Conservation (phyloP, 2,797 vertebrate genomes). For the Sebastiscus tertius region DNA sequence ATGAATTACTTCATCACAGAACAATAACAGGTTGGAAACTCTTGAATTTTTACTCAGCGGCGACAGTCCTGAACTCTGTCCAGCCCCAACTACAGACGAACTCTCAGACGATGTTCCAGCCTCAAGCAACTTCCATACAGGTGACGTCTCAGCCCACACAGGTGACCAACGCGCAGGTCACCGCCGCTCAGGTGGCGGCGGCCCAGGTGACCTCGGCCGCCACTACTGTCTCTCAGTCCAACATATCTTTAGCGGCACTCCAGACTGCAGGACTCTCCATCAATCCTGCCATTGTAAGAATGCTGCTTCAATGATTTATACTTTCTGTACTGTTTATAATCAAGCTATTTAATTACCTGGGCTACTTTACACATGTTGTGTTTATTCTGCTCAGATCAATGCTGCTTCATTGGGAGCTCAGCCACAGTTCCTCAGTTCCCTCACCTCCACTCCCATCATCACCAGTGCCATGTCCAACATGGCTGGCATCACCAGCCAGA, state of each 20-base stretch:
- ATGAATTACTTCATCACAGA: background rate
- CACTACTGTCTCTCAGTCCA: slow-evolving; percentile 82
- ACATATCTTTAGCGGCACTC: slow-evolving; percentile 85
- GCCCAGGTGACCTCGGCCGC: slow-evolving; percentile 60
- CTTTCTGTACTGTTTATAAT: background rate
- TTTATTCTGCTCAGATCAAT: slow-evolving; percentile 82
- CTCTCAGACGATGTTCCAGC: slow-evolving; percentile 82
- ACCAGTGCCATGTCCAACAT: slow-evolving; percentile 89
- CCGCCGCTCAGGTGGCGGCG: slow-evolving; percentile 75
- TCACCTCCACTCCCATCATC: slow-evolving; percentile 91
- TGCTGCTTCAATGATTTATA: background rate
- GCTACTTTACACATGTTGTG: background rate
- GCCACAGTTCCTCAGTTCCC: slow-evolving; percentile 91
- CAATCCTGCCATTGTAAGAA: slow-evolving; percentile 91
- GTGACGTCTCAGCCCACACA: slow-evolving; percentile 73
- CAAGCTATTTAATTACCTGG: background rate
- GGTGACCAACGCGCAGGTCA: slow-evolving; percentile 77
- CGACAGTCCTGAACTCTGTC: slow-evolving; percentile 88
- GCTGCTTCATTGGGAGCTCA: slow-evolving; percentile 91
- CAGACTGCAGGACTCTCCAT: slow-evolving; percentile 92
- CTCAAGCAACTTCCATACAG: slow-evolving; percentile 80
- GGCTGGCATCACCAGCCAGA: slow-evolving; percentile 91
- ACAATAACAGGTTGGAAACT: background rate
- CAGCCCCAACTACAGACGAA: slow-evolving; percentile 87
- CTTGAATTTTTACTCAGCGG: slow-evolving; percentile 79